Evolutionary conservation across 2,888 invertebrate species (phyloP), one percentile per base, ranked within the genome.

Genomic region (Anagyrus pseudococci): DNA sequence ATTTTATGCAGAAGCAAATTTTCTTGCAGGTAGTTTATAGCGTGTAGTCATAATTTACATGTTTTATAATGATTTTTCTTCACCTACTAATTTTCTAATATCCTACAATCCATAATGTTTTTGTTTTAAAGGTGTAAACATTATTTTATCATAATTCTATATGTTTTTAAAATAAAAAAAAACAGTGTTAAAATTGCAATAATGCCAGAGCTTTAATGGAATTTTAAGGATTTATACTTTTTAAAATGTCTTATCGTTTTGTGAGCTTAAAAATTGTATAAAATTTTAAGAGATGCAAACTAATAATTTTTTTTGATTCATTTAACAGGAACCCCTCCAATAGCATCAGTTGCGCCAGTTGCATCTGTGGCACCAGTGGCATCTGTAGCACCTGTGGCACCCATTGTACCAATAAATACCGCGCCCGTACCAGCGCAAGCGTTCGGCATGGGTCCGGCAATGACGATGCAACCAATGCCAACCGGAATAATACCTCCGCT

Each of bases 361-460:
- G 79, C 73, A 56, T 77, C 79, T 63, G 72, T 76, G 44, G 69
- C 76, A 55, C 66, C 75, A 33, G 73, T 72, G 26, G 78, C 78
- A 15, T 64, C 78, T 50, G 75, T 79, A 22, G 78, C 78, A 15
- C 65, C 78, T 50, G 75, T 79, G 22, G 79, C 73, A 57, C 78
- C 79, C 41, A 76, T 80, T 10, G 80, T 73, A 58, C 79, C 80
- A 33, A 64, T 79, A 54, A 78, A 79, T 54, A 74, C 77, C 55
- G 77, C 74, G 64, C 77, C 81, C 53, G 69, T 75, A 4, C 78
- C 80, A 60, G 74, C 79, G 20, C 73, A 77, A 59, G 80, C 79
- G 61, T 80, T 81, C 48, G 75, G 74, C 47, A 78, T 79, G 76
- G 73, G 70, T 50, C 73, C 73, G 40, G 44, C 76, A 19, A 68